These are phyloP conservation scores for Lithobates sylvaticus DNA, from an alignment of 2,797 vertebrate species.

Conservation along the genomic window DNA sequence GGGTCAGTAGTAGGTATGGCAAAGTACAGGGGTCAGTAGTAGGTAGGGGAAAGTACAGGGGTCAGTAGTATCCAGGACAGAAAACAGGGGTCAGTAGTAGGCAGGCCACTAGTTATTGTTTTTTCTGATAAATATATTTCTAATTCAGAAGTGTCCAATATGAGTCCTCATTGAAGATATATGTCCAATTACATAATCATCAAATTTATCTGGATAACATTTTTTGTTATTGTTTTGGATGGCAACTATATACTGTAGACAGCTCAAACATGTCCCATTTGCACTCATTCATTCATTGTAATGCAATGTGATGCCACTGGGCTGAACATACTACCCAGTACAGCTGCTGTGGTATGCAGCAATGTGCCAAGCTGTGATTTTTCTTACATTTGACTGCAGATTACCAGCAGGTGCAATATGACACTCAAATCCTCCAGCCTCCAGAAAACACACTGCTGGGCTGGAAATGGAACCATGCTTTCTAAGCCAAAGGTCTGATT, in stretches of 20 bases:
- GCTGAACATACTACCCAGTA: conserved; percentile 15
- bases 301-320: conserved; percentile 33
- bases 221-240: neutral
- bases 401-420: conserved; percentile 50
- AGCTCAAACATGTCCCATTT: conserved; percentile 22
- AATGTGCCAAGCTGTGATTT: conserved; percentile 57
- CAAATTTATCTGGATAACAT: neutral
- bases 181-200: neutral
- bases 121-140: too few species aligned
- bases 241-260: conserved; percentile 37
- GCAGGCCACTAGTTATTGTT: too few species aligned
- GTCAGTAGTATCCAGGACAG: too few species aligned
- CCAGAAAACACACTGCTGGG: conserved; percentile 55
- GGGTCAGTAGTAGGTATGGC: too few species aligned
- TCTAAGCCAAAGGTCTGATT: conserved; percentile 54
- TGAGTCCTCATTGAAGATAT: too few species aligned
- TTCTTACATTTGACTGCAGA: conserved; percentile 47
- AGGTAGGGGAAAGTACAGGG: too few species aligned
- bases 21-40: too few species aligned
- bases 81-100: too few species aligned
- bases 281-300: conserved; percentile 47
- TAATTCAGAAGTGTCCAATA: too few species aligned
- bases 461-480: conserved; percentile 38
- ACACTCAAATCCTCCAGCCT: conserved; percentile 51
- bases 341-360: conserved; percentile 54